phyloP scores from a whole-genome alignment of 2,888 invertebrate genomes.

The Shargacucullia verbasci region DNA sequence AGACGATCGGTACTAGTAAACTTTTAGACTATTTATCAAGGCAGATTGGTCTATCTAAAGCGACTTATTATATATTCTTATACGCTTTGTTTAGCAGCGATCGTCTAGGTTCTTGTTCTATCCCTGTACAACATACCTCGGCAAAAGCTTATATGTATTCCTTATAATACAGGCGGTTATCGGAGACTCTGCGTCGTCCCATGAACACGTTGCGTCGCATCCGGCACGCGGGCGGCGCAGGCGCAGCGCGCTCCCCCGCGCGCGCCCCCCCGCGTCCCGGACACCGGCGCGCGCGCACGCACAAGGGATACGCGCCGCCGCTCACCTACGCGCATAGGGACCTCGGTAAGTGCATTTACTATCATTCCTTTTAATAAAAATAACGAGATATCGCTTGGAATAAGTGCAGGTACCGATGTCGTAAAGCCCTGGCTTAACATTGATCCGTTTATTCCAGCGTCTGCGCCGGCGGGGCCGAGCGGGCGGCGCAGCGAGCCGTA shows the following conservation, averaged over 20 bases:
- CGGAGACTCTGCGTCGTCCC: conserved; percentile 96
- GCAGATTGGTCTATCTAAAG: too few relatives aligned
- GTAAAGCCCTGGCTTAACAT: background rate
- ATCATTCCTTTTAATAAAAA: too few relatives aligned
- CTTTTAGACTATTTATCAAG: too few relatives aligned
- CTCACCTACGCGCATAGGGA: conserved; percentile 70
- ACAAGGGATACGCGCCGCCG: conserved; percentile 81
- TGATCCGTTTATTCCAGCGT: conserved; percentile 33
- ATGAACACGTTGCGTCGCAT: conserved; percentile 97
- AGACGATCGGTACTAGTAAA: too few relatives aligned
- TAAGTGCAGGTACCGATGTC: too few relatives aligned
- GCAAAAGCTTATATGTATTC: too few relatives aligned
- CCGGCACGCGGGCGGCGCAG: conserved; percentile 74
- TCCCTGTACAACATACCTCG: too few relatives aligned
- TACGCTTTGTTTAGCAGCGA: too few relatives aligned
- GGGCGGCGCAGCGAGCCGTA: conserved; percentile 90
- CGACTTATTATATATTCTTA: too few relatives aligned
- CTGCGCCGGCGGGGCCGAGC: conserved; percentile 84
- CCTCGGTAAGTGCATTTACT: conserved; percentile 71
- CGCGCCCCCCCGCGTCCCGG: conserved; percentile 67
- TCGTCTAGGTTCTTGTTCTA: too few relatives aligned
- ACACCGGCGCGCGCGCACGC: conserved; percentile 70
- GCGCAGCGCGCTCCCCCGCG: conserved; percentile 70
- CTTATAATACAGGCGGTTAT: conserved; percentile 90
- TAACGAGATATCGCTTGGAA: too few relatives aligned